Percentiles rank a stretch among this genome's conserved stretches.
Conservation (phyloP, 2,888 invertebrate species). For the Pecten maximus region DNA sequence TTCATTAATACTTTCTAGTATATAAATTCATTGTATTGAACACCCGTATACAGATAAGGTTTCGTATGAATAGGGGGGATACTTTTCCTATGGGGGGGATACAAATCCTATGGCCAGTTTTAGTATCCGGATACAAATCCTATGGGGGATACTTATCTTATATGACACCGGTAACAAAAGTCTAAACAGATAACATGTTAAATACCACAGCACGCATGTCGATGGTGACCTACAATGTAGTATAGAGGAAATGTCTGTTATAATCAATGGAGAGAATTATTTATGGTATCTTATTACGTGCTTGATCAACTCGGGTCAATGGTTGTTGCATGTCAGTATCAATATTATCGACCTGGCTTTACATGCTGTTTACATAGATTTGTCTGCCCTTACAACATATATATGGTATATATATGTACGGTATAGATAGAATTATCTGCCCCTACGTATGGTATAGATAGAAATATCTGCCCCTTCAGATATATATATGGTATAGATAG, state of each 20-base stretch:
- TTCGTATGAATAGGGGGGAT: too few relatives aligned
- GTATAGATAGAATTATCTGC: background rate
- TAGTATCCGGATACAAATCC: too few relatives aligned
- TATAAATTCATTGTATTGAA: too few relatives aligned
- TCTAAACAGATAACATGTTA: background rate
- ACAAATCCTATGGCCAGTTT: too few relatives aligned
- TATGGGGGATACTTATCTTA: too few relatives aligned
- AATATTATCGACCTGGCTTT: background rate
- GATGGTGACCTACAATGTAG: background rate
- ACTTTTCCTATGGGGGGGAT: too few relatives aligned
- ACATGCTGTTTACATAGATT: background rate
- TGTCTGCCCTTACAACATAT: background rate
- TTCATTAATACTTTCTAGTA: too few relatives aligned
- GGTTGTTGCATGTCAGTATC: background rate
- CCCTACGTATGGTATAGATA: background rate
- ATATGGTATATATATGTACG: too few relatives aligned
- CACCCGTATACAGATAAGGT: too few relatives aligned
- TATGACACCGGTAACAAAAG: background rate
- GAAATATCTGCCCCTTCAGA: background rate
- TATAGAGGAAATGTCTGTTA: background rate
- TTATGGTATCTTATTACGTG: slow-evolving; percentile 16
- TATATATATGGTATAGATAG: background rate
- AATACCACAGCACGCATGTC: background rate
- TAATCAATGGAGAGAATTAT: background rate
- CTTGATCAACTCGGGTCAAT: slow-evolving; percentile 15